phyloP scores from a whole-genome alignment of 2,888 invertebrate genomes.

The Penaeus monodon region DNA sequence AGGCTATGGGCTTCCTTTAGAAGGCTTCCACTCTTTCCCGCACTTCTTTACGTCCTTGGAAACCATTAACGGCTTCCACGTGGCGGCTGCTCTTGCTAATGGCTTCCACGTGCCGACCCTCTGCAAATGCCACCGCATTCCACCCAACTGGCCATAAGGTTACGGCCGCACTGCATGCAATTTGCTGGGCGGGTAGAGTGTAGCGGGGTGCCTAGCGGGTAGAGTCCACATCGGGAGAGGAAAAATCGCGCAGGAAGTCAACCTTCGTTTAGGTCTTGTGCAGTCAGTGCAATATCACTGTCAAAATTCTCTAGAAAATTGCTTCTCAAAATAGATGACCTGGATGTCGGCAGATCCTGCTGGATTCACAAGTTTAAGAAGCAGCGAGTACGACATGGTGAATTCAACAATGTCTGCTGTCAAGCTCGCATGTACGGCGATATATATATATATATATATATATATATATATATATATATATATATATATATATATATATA shows the following conservation, averaged over 20 bases:
- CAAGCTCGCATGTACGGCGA: too few relatives aligned
- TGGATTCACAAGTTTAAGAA: slow-evolving; percentile 22
- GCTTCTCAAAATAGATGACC: slow-evolving; percentile 30
- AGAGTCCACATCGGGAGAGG: slow-evolving; percentile 6
- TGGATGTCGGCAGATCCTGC: slow-evolving; percentile 25
- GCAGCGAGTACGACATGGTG: slow-evolving; percentile 14
- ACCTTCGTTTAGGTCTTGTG: neutral
- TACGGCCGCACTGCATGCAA: slow-evolving; percentile 1
- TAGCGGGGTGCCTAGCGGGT: neutral
- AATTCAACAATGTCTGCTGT: neutral
- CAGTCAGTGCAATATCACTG: slow-evolving; percentile 23
- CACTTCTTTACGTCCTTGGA: too few relatives aligned
- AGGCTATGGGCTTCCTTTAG: too few relatives aligned
- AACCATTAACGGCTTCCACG: too few relatives aligned
- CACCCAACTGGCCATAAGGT: too few relatives aligned
- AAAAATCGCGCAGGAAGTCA: neutral
- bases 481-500: too few relatives aligned
- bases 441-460: too few relatives aligned
- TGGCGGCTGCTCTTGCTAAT: too few relatives aligned
- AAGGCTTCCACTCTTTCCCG: too few relatives aligned
- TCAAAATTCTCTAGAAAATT: slow-evolving; percentile 30
- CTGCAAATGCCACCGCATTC: too few relatives aligned
- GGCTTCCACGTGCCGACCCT: too few relatives aligned
- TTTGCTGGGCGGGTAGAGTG: slow-evolving; percentile 11
- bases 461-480: too few relatives aligned